A percentile compares a stretch with the other conserved stretches of the same genome.
These are phyloP conservation scores for Python bivittatus DNA, from an alignment of 2,113 vertebrate species.

Conservation along the genomic window DNA sequence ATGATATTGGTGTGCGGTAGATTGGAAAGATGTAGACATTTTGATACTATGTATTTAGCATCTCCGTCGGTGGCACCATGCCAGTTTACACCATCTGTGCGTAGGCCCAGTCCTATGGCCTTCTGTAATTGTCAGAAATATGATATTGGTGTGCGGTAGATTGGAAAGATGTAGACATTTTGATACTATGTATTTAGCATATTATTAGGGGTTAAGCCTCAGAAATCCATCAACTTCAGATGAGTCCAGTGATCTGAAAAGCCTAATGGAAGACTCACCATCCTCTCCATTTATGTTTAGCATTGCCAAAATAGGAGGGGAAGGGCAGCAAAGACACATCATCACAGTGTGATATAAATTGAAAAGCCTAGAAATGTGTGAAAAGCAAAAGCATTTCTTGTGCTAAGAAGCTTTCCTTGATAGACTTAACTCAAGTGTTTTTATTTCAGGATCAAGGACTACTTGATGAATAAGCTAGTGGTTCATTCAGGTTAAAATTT, in stretches of 20 bases:
- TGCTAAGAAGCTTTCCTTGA: neutral
- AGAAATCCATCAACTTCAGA: constrained; percentile 18
- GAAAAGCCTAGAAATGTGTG: neutral
- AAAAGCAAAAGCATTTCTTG: constrained; percentile 30
- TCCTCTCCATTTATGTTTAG: constrained; percentile 19
- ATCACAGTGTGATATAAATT: constrained; percentile 11
- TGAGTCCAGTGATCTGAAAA: neutral
- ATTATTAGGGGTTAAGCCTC: neutral
- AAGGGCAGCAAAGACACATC: neutral
- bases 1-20: constrained; percentile 7
- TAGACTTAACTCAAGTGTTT: neutral
- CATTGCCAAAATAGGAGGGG: neutral
- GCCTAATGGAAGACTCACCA: constrained; percentile 3
- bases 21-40: neutral
- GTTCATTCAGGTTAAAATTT: neutral
- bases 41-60: neutral
- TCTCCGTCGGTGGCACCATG: neutral
- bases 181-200: neutral
- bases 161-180: constrained; percentile 4
- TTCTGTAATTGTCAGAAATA: neutral
- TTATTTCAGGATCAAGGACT: neutral
- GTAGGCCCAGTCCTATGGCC: neutral
- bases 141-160: constrained; percentile 5
- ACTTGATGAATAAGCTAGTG: neutral
- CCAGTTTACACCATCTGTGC: constrained; percentile 11